Evolutionary conservation across 2,888 invertebrate genomes (phyloP), one percentile per base, ranked within the genome.

Genomic region (Nomada hirtipes): DNA sequence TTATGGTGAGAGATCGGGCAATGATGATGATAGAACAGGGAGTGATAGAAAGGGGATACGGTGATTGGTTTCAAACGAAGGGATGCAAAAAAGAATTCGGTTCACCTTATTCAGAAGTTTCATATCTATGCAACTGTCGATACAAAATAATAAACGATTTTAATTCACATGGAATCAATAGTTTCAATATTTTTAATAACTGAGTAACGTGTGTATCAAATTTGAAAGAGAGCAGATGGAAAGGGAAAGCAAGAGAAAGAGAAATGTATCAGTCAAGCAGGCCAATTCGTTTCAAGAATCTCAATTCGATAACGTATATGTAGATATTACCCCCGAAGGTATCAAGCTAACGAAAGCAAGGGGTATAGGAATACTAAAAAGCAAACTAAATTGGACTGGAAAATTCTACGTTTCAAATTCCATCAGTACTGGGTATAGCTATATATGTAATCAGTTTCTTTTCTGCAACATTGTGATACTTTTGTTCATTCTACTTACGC

Each of bases 281-380:
- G 61, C 50, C 61, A 44, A 61, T 69, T 69, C 53, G 69, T 55
- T 76, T 75, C 44, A 44, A 61, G 52, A 53, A 69, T 69, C 44
- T n/a, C 4, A 69, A 50, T 70, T 26, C n/a, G n/a, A 60, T 42
- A 60, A 9, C 18, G 11, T 55, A 13, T 50, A 36, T 52, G n/a
- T n/a, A 18, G 20, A 55, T 55, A 68, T 55, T 42, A 42, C 15
- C 55, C 11, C 23, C 18, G 42, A 42, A 55, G 55, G 23, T 42
- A 20, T 15, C 18, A 42, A 42, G 23, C 20, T 11, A 42, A 55
- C 13, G 7, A 18, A 42, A 13, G 20, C 52, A 52, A 53, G 20
- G 23, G 7, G 11, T 42, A 10, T 4, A 4, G 36, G 7, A 53
- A 55, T 42, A 15, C 7, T n/a, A 67, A 65, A 53, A 67, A 53